Base-by-base conservation (phyloP, 2,113 vertebrate species). In the Misgurnus anguillicaudatus region DNA sequence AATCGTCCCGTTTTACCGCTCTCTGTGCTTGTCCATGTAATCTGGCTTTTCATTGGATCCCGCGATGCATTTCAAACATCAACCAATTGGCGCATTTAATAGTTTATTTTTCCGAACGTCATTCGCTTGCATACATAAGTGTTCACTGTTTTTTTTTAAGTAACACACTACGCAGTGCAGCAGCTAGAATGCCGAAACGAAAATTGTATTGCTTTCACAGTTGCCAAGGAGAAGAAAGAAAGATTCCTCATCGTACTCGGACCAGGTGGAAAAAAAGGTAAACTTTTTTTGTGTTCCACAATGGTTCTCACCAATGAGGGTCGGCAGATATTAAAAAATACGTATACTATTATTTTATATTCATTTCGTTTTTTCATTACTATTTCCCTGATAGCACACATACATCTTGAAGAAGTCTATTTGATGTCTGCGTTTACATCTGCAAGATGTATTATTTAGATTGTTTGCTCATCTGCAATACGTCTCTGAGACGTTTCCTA, bases 221-320 rank as follows among this genome's bases (percentile, higher is more conserved):
- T n/a, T 64, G 16, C 63, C 38, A 65, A 19, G 63, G 17, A 41
- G 38, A 65, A 42, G 63, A 65, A 65, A 65, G 17, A 64, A 65
- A n/a, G 38, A 65, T 65, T 19, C 38, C 63, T 42, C 38, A 5
- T n/a, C 36, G 38, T 42, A 65, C 61, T 17, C 36, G 31, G 36
- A 42, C 4, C 14, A 31, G 36, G 51, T 58, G 72, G 72, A 42
- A 47, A 68, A 66, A 21, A 21, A 53, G 64, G 51, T 51, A 53
- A 74, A 51, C 11, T 51, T 6, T 8, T n/a, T 45, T 45, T 45
- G 42, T 45, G 8, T 9, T 8, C 6, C 42, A 45, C 0, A 45
- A 10, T 45, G 42, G 42, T 45, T 45, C 42, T 45, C 42, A 45
- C 42, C 42, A 45, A n/a, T n/a, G n/a, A n/a, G n/a, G n/a, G n/a